A percentile compares a stretch with the other conserved stretches of the same genome.
phyloP scores from a whole-genome alignment of 1,140 invertebrate species.

The Drosophila sp. region DNA sequence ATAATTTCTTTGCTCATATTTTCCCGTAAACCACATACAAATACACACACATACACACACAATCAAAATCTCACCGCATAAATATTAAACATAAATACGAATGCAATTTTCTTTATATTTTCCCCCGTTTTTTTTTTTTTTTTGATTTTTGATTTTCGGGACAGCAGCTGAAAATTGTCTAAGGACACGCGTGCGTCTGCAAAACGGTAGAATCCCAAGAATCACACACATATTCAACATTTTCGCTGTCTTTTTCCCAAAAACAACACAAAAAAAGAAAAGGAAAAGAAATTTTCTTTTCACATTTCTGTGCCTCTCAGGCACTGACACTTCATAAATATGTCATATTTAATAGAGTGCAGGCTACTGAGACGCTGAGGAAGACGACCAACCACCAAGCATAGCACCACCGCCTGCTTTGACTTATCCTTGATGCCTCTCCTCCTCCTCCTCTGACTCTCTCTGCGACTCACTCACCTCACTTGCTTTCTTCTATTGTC shows the following conservation, averaged over 20 bases:
- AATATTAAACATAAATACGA: constrained; percentile 79
- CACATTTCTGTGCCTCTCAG: constrained; percentile 49
- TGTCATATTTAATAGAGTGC: constrained; percentile 82
- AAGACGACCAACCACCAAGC: background rate
- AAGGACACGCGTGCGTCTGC: constrained; percentile 21
- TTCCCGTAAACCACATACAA: background rate
- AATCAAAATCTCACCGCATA: constrained; percentile 73
- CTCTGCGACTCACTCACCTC: constrained; percentile 46
- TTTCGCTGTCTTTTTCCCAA: constrained; percentile 50
- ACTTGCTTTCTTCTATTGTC: constrained; percentile 67
- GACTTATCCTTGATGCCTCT: constrained; percentile 29
- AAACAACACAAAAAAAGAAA: constrained; percentile 6
- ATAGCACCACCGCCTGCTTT: constrained; percentile 36
- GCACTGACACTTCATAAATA: constrained; percentile 80
- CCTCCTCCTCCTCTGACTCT: constrained; percentile 24
- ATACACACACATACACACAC: constrained; percentile 29
- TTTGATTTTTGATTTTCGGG: constrained; percentile 33
- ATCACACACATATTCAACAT: constrained; percentile 40
- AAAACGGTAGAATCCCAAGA: constrained; percentile 30
- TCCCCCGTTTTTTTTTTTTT: constrained; percentile 23
- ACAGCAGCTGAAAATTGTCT: constrained; percentile 36
- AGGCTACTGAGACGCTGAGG: constrained; percentile 37
- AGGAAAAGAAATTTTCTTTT: constrained; percentile 31
- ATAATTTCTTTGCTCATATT: too few species aligned
- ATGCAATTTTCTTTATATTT: constrained; percentile 61